Base-by-base conservation (phyloP, 1,140 invertebrate genomes). In the Muscidifurax raptorellus region DNA sequence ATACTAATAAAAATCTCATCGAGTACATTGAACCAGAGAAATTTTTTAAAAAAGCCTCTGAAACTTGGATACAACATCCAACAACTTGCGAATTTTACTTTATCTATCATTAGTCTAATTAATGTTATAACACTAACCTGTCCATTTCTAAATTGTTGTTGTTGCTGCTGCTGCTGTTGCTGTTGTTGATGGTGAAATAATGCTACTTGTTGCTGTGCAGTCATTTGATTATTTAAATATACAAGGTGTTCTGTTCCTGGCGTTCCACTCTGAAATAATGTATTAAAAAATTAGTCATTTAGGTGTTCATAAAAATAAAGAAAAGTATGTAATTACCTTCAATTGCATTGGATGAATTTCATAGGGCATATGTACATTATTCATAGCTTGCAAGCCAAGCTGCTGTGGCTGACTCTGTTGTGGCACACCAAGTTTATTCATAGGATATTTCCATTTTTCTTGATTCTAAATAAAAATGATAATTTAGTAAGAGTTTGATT, bases 371-470 rank as follows among this genome's bases (percentile, higher is more conserved):
- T 91, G 94, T 91, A 92, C 94, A 93, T 94, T 95, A 81, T 94
- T 91, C 92, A 95, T 95, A 90, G 94, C 88, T 93, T 92, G 91
- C 40, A 93, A 86, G 66, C 90, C 90, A 84, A 93, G 87, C 84
- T 93, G 91, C 82, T 92, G 92, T 69, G 91, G 94, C 88, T 94
- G 94, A 88, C 90, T 94, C 83, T 94, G 93, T 89, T 95, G 94
- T 72, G 94, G 93, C 88, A 94, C 93, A 89, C 87, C 92, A 85
- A 92, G 90, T 88, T 93, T 95, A 87, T 90, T 92, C 89, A 94
- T 90, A 91, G 94, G 90, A 92, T 94, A 95, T 90, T 95, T 96
- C 95, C 95, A 96, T 93, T 96, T 96, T 90, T 96, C 95, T 91
- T 95, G 95, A 92, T 95, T 96, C 95, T 96, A 92, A 87, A n/a